These are phyloP conservation scores for Oophaga pumilio DNA, from an alignment of 2,113 vertebrate species.

Conservation along the genomic window DNA sequence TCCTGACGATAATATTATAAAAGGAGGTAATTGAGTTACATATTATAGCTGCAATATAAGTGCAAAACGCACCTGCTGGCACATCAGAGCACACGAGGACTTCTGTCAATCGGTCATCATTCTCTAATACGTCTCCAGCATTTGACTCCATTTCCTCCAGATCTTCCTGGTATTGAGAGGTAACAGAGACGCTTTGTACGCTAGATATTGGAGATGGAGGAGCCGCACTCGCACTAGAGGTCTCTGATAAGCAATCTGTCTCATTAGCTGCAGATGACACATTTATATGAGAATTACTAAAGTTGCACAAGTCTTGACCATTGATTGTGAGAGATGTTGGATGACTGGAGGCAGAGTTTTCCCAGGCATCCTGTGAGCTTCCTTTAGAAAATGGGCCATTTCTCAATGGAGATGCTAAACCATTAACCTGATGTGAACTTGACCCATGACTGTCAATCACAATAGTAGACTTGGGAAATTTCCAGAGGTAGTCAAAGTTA, in stretches of 20 bases:
- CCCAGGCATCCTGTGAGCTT: conserved; percentile 81
- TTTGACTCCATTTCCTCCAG: conserved; percentile 35
- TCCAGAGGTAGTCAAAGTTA: conserved; percentile 92
- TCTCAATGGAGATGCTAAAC: conserved; percentile 67
- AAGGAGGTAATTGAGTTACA: not conserved
- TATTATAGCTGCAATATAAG: not conserved
- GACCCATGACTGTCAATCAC: conserved; percentile 81
- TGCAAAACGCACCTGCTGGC: conserved; percentile 69
- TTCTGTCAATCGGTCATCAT: conserved; percentile 70
- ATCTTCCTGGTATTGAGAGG: conserved; percentile 58
- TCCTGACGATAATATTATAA: not conserved
- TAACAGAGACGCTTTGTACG: conserved; percentile 67
- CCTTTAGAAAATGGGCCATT: conserved; percentile 49
- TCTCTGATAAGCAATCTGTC: conserved; percentile 67
- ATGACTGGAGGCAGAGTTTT: conserved; percentile 70
- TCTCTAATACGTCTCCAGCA: conserved; percentile 69
- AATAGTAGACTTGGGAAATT: conserved; percentile 80
- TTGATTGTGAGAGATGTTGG: conserved; percentile 69
- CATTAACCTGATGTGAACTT: conserved; percentile 88
- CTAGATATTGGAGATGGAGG: conserved; percentile 67
- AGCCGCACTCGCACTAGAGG: conserved; percentile 69
- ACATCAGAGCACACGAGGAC: conserved; percentile 73
- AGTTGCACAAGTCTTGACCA: conserved; percentile 79
- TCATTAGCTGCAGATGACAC: conserved; percentile 39
- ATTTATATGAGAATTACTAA: conserved; percentile 23